Evolutionary conservation across 2,888 invertebrate genomes (phyloP), one percentile per base, ranked within the genome.

Genomic region (Stegophylla sp.): DNA sequence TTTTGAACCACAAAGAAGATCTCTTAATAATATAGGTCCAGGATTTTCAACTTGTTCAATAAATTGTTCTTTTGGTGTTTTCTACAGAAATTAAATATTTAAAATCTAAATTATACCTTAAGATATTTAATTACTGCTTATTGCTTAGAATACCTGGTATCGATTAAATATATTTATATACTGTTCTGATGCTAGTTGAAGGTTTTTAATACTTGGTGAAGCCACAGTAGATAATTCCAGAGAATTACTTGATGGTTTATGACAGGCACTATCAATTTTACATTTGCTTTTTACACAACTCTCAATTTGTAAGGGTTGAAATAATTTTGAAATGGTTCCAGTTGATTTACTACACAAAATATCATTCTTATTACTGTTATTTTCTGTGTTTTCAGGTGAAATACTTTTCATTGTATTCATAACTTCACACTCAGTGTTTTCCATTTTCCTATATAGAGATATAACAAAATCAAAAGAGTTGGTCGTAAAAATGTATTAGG

Each of bases 141-240:
- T 45, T 26, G 1, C 5, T 17, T 43, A 1, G 0, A 64, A 59
- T 79, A 79, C 79, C 67, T 79, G 71, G 17, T 79, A 79, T 12
- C 79, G 69, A 71, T 71, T 79, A 79, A 71, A 79, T 69, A 79
- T 61, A 61, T 51, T 79, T 48, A 79, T 45, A 20, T 79, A 79
- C 17, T 71, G 69, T 23, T 48, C 45, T 9, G 69, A 61, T 12
- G 3, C n/a, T 61, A 69, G 13, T 61, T 56, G 13, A 56, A 13
- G 15, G 2, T 15, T 17, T 15, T 5, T 64, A 15, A 53, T 13
- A 34, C 5, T 51, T 9, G 12, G 9, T 41, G 23, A 28, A 15
- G 28, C 20, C 1, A 20, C n/a, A 67, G 28, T 1, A 12, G 34
- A 59, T 67, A 28, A 15, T 28, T 43, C 56, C 12, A 41, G 41